Evolutionary conservation across 1,140 invertebrate genomes (phyloP).

Genomic region (Sitodiplosis mosellana): DNA sequence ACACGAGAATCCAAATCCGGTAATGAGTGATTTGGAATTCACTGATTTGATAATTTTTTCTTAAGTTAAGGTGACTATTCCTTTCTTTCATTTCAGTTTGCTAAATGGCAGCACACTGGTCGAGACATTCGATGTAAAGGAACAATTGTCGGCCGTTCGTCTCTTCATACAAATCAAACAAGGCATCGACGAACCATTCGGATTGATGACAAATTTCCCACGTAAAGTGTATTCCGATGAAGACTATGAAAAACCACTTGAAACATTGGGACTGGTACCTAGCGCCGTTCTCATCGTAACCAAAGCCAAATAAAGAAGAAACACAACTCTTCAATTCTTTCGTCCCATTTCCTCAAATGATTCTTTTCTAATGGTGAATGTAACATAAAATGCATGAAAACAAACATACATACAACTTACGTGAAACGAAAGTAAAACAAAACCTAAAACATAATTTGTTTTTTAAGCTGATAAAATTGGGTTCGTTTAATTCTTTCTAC

Average conservation of each 20-base stretch:
- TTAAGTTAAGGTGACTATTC: too few relatives aligned
- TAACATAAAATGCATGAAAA: too few relatives aligned
- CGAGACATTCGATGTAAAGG: slow-evolving; percentile 67
- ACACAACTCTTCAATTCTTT: neutral
- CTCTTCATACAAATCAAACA: slow-evolving; percentile 21
- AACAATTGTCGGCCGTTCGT: slow-evolving; percentile 74
- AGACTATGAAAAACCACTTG: slow-evolving; percentile 71
- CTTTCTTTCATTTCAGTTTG: too few relatives aligned
- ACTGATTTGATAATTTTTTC: too few relatives aligned
- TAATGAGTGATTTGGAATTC: too few relatives aligned
- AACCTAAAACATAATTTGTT: too few relatives aligned
- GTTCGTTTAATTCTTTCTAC: too few relatives aligned
- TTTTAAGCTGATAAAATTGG: too few relatives aligned
- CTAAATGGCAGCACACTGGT: slow-evolving; percentile 41
- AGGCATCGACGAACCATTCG: slow-evolving; percentile 34
- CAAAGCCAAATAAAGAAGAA: slow-evolving; percentile 23
- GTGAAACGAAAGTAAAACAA: too few relatives aligned
- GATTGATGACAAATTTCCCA: slow-evolving; percentile 74
- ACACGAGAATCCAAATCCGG: slow-evolving; percentile 38
- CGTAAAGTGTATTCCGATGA: slow-evolving; percentile 66
- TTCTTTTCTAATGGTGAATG: too few relatives aligned
- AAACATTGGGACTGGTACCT: slow-evolving; percentile 57
- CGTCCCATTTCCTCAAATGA: too few relatives aligned
- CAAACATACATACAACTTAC: too few relatives aligned
- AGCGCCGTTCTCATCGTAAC: slow-evolving; percentile 61